Percentiles rank a stretch among this genome's conserved stretches.
phyloP scores from a whole-genome alignment of 2,113 vertebrate species.

The Raja brachyura region DNA sequence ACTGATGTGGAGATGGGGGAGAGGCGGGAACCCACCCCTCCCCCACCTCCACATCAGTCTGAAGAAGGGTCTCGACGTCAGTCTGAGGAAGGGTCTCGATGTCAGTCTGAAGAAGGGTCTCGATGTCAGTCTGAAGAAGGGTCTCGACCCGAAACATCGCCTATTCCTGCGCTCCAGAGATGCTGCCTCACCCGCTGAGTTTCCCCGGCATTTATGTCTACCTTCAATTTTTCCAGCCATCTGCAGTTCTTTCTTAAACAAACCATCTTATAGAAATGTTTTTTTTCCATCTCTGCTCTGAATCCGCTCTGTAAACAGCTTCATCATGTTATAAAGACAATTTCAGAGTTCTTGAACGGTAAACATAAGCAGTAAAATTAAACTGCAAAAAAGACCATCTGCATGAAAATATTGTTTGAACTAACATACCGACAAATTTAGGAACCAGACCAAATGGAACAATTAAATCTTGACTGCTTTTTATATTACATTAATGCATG shows the following conservation, averaged over 20 bases:
- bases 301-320: not conserved
- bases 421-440: not conserved
- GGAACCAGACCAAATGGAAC: not conserved
- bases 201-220: too few relatives aligned
- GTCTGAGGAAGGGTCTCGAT: too few relatives aligned
- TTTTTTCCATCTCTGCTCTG: not conserved
- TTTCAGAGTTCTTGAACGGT: conserved; percentile 21
- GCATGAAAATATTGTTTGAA: not conserved
- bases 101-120: too few relatives aligned
- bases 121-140: too few relatives aligned
- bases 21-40: too few relatives aligned
- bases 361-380: not conserved
- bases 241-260: not conserved
- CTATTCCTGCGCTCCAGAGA: too few relatives aligned
- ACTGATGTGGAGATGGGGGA: too few relatives aligned
- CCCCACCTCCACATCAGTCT: too few relatives aligned
- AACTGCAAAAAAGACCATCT: not conserved
- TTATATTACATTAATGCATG: conserved; percentile 7
- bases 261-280: conserved; percentile 2
- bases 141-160: too few relatives aligned
- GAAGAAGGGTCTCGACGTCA: too few relatives aligned
- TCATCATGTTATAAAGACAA: not conserved
- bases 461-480: not conserved
- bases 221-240: too few relatives aligned
- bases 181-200: too few relatives aligned